Evolutionary conservation across 2,888 invertebrate species (phyloP), one percentile per base, ranked within the genome.

Genomic region (Nomada goodeniana): DNA sequence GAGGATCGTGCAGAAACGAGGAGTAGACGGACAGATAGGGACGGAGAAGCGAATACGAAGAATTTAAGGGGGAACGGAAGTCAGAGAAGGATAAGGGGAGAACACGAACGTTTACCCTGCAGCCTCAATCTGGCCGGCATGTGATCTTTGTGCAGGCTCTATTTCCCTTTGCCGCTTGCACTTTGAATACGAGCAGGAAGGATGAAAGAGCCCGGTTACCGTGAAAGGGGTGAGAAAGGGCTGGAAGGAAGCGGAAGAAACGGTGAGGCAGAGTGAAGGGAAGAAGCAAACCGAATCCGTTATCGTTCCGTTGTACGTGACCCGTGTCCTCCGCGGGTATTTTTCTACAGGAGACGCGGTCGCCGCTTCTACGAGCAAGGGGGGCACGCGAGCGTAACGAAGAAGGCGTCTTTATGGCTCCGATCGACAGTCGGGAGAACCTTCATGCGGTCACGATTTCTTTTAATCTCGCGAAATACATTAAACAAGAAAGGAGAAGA

Each of bases 271-370:
- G 55, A 59, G 36, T 47, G n/a, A 36, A 44, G 67, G 29, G 63
- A 52, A 20, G 76, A 73, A 64, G 76, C 61, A 67, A 80, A 84
- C 85, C 77, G 88, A 88, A 80, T 86, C 85, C 89, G 92, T 92
- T 92, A 92, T 92, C 90, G 91, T 86, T 75, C 83, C 71, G 80
- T 83, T 80, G 87, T 91, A 92, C 92, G 92, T 92, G 92, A 92
- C 90, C 88, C 82, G 74, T 77, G 83, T 87, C 83, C 85, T 83
- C 76, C 77, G 76, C 86, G 79, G 83, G 78, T 85, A 87, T 89
- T 91, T 91, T 89, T 88, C 86, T 74, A 85, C 84, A 79, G 86
- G 79, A 86, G 86, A 86, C 81, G 71, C 57, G 78, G 60, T 64
- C 76, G 76, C 70, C 77, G 55, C 70, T 69, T 78, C 74, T 76